Conservation (phyloP, 2,113 vertebrate genomes). For the Carettochelys insculpta region DNA sequence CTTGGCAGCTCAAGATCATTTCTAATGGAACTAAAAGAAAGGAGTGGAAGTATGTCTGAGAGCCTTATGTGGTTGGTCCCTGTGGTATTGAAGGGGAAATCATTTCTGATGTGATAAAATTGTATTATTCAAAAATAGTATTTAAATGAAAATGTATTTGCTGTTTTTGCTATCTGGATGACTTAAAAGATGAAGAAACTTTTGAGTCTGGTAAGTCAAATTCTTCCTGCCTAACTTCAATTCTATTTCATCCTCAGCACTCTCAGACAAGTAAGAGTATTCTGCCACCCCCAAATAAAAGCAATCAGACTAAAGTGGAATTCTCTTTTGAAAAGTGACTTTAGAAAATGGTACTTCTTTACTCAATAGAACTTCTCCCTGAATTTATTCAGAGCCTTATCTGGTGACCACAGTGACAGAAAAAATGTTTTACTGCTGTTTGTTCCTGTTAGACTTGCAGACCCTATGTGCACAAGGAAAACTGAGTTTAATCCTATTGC, state of each 20-base stretch:
- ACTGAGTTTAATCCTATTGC: neutral
- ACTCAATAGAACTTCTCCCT: neutral
- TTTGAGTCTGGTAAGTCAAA: slow-evolving; percentile 95
- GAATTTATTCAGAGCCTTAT: neutral
- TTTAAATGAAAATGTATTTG: slow-evolving; percentile 39
- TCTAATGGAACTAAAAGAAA: neutral
- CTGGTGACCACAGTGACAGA: neutral
- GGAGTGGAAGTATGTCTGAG: neutral
- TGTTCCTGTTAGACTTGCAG: neutral
- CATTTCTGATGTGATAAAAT: slow-evolving; percentile 12
- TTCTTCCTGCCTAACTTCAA: neutral
- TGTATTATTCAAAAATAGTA: neutral
- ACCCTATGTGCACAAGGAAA: neutral
- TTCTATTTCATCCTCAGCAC: neutral
- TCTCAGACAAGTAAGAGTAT: neutral
- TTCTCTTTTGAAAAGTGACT: neutral
- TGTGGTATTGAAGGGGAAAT: neutral
- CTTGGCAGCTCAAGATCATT: neutral
- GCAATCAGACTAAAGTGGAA: neutral
- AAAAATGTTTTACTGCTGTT: neutral
- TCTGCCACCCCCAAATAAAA: neutral
- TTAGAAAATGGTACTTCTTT: neutral
- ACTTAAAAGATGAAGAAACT: slow-evolving; percentile 87
- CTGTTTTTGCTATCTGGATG: slow-evolving; percentile 55
- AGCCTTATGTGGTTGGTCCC: neutral